Conservation (phyloP, 1,140 invertebrate species). For the Manduca sexta region DNA sequence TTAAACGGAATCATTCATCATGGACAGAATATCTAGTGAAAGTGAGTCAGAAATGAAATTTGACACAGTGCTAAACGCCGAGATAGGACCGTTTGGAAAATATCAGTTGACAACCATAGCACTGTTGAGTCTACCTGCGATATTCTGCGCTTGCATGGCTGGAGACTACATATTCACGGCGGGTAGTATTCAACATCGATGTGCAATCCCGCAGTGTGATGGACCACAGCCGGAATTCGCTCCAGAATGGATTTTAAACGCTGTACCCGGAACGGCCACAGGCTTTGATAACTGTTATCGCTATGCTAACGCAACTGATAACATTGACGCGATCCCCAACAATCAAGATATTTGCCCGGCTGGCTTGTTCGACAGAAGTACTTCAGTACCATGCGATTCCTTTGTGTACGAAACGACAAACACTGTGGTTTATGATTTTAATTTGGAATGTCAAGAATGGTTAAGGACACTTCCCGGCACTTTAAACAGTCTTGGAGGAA, state of each 20-base stretch:
- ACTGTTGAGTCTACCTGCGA: conserved; percentile 35
- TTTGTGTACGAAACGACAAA: conserved; percentile 53
- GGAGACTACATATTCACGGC: conserved; percentile 59
- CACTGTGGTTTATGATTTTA: conserved; percentile 56
- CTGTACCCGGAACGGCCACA: conserved; percentile 36
- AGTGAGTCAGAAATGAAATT: conserved; percentile 34
- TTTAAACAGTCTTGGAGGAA: conserved; percentile 51
- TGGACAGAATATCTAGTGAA: conserved; percentile 9
- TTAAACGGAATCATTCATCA: background rate
- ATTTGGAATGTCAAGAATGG: conserved; percentile 58
- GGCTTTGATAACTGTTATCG: conserved; percentile 50
- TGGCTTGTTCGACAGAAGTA: conserved; percentile 41
- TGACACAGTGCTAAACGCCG: conserved; percentile 43
- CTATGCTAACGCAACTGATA: conserved; percentile 30
- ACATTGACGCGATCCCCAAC: conserved; percentile 6
- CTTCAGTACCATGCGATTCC: conserved; percentile 36
- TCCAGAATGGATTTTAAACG: conserved; percentile 51
- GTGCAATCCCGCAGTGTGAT: conserved; percentile 51
- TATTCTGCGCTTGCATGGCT: conserved; percentile 47
- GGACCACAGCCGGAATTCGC: conserved; percentile 31
- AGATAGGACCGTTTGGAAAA: conserved; percentile 51
- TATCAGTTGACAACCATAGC: conserved; percentile 50
- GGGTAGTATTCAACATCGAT: conserved; percentile 43
- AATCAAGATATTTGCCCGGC: conserved; percentile 30
- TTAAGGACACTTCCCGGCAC: conserved; percentile 48